phyloP scores from a whole-genome alignment of 1,140 invertebrate genomes.

The Sycobia sp. region DNA sequence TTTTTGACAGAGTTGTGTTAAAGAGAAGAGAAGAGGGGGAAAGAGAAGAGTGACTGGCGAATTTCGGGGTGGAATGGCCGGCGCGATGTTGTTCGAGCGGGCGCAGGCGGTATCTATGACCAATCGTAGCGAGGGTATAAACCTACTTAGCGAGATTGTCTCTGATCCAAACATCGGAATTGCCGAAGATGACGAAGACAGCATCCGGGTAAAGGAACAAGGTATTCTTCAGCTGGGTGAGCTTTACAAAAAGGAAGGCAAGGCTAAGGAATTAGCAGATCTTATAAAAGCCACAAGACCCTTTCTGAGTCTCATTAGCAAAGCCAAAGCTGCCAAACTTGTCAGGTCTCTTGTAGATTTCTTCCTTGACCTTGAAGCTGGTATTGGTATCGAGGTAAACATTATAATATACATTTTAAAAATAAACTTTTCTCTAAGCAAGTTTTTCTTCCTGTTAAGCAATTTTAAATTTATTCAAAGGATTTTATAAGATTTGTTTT shows the following conservation, averaged over 20 bases:
- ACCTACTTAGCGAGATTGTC: slow-evolving; percentile 74
- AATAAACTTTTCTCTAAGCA: neutral
- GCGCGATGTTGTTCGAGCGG: slow-evolving; percentile 84
- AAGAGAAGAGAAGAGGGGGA: too few relatives aligned
- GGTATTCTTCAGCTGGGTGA: slow-evolving; percentile 87
- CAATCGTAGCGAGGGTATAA: slow-evolving; percentile 74
- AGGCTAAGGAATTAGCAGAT: slow-evolving; percentile 90
- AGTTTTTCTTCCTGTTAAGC: neutral
- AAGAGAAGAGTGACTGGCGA: slow-evolving; percentile 34
- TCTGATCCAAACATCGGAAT: slow-evolving; percentile 68
- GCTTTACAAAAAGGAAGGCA: slow-evolving; percentile 88
- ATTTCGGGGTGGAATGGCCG: slow-evolving; percentile 68
- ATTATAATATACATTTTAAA: neutral
- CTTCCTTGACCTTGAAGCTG: slow-evolving; percentile 95
- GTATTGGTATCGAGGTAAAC: slow-evolving; percentile 85
- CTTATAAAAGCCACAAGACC: slow-evolving; percentile 93
- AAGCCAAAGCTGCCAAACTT: slow-evolving; percentile 98
- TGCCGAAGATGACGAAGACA: slow-evolving; percentile 82
- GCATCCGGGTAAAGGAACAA: slow-evolving; percentile 86
- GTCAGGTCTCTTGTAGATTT: slow-evolving; percentile 95
- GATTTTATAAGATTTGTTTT: neutral
- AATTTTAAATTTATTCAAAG: too few relatives aligned
- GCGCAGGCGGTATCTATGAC: slow-evolving; percentile 73
- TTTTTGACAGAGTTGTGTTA: too few relatives aligned
- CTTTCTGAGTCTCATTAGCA: slow-evolving; percentile 92